phyloP scores from a whole-genome alignment of 1,140 invertebrate species.

The Anoplolepis gracilipes region DNA sequence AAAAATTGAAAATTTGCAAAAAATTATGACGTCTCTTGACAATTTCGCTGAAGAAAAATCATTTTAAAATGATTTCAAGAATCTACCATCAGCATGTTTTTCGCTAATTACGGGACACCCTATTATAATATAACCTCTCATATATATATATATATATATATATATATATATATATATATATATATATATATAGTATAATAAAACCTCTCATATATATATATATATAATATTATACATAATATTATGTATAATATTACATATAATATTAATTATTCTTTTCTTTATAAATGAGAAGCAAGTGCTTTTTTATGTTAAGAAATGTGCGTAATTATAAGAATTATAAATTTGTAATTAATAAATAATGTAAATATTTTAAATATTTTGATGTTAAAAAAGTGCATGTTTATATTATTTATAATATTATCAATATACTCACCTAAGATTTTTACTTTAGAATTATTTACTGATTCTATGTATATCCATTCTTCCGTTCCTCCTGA shows the following conservation, averaged over 20 bases:
- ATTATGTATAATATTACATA: background rate
- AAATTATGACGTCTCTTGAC: too few species aligned
- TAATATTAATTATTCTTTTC: background rate
- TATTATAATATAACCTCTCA: too few species aligned
- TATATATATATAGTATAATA: too few species aligned
- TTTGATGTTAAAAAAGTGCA: background rate
- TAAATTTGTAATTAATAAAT: background rate
- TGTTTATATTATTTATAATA: background rate
- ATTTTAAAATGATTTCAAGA: too few species aligned
- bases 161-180: too few species aligned
- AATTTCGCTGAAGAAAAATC: too few species aligned
- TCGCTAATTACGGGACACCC: too few species aligned
- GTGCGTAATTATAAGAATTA: background rate
- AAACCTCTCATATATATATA: too few species aligned
- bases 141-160: too few species aligned
- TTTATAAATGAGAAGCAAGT: background rate
- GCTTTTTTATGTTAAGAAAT: background rate
- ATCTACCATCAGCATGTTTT: too few species aligned
- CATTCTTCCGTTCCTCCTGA: constrained; percentile 69
- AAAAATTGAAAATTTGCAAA: too few species aligned
- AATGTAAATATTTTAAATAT: constrained; percentile 4
- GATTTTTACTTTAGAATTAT: constrained; percentile 83
- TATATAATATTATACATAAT: too few species aligned
- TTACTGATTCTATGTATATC: constrained; percentile 64
- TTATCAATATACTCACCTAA: constrained; percentile 64